These are phyloP conservation scores for Bucco capensis DNA, from an alignment of 2,113 vertebrate species.

Conservation along the genomic window DNA sequence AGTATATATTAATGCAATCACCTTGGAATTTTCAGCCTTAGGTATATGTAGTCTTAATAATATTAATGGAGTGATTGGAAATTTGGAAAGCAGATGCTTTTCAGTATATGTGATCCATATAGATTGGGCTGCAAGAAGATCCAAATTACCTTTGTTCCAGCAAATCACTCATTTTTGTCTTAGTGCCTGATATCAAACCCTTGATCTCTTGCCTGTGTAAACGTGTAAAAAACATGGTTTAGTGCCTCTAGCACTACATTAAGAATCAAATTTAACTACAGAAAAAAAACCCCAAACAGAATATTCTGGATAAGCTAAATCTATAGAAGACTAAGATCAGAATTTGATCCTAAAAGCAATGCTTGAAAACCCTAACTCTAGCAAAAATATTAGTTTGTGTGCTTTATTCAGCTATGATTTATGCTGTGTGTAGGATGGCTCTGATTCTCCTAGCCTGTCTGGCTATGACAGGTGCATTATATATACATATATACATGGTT, in stretches of 20 bases:
- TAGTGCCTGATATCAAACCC: neutral
- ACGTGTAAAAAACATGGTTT: neutral
- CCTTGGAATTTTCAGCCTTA: conserved; percentile 18
- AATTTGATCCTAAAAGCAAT: neutral
- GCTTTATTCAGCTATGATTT: neutral
- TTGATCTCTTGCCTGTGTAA: neutral
- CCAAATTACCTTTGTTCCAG: neutral
- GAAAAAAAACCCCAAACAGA: neutral
- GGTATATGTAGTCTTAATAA: neutral
- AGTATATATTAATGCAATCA: neutral
- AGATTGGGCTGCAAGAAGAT: neutral
- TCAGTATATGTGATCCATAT: neutral
- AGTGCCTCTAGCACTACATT: neutral
- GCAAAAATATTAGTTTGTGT: neutral
- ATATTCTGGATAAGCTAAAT: neutral
- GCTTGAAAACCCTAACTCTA: neutral
- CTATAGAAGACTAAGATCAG: neutral
- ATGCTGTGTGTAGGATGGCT: neutral
- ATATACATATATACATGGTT: neutral
- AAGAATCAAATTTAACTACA: neutral
- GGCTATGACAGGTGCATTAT: neutral
- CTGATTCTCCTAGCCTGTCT: neutral
- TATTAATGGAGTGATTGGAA: neutral
- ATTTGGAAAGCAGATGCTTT: neutral
- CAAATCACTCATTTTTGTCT: neutral